Conservation (phyloP, 2,113 vertebrate species). For the Gorsachius goisagi region DNA sequence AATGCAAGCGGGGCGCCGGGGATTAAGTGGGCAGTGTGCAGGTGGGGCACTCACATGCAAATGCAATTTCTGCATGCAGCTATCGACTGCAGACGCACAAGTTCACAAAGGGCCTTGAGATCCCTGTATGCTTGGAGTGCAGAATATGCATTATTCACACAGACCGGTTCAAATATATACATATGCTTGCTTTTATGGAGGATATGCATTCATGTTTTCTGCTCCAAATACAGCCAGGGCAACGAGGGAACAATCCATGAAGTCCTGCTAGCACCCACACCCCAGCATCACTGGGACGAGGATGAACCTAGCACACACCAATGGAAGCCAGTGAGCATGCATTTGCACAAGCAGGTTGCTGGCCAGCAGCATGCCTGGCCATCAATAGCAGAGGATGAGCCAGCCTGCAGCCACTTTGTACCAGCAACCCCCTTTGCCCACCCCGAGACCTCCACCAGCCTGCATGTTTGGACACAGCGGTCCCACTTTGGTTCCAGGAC, state of each 20-base stretch:
- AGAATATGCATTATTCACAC: background rate
- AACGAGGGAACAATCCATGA: background rate
- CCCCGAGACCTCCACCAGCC: background rate
- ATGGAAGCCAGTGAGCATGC: fast-evolving
- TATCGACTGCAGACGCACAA: fast-evolving
- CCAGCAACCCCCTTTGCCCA: background rate
- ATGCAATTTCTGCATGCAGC: background rate
- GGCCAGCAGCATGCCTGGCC: background rate
- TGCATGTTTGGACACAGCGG: background rate
- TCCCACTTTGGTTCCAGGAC: background rate
- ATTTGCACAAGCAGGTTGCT: background rate
- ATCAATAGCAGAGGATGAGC: background rate
- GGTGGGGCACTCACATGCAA: background rate
- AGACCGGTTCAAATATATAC: background rate
- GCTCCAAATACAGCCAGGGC: background rate
- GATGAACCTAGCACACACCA: background rate
- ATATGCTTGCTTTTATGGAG: background rate
- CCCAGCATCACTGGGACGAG: background rate
- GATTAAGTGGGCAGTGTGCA: background rate
- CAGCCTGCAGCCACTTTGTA: background rate
- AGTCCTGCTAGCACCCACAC: background rate
- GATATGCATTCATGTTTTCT: background rate
- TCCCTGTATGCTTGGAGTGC: background rate
- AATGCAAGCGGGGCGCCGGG: fast-evolving
- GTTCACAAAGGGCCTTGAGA: background rate